Evolutionary conservation across 2,113 vertebrate species (phyloP).

Genomic region (Malurus alboscapulatus): DNA sequence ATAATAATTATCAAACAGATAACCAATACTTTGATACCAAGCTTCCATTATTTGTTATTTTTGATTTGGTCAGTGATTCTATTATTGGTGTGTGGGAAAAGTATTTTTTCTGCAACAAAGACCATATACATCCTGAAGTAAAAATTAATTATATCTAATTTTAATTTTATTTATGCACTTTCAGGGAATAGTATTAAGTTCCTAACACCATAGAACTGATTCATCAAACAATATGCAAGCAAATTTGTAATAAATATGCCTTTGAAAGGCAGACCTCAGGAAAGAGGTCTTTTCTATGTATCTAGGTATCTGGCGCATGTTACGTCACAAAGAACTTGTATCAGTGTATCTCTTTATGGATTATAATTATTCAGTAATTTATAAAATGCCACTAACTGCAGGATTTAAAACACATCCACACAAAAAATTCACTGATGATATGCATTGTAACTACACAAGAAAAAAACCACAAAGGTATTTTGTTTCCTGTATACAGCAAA

Average conservation of each 20-base stretch:
- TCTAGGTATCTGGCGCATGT: accelerated
- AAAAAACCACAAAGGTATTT: neutral
- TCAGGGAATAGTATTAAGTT: neutral
- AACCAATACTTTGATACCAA: neutral
- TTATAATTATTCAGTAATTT: neutral
- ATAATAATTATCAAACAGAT: neutral
- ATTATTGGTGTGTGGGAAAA: neutral
- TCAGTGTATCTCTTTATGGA: neutral
- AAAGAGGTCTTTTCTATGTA: neutral
- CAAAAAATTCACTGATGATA: neutral
- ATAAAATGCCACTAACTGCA: neutral
- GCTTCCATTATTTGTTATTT: neutral
- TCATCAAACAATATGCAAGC: neutral
- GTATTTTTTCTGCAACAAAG: neutral
- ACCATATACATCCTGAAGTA: neutral
- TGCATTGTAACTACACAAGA: neutral
- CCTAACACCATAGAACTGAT: neutral
- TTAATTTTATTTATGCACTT: neutral
- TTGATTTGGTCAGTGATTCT: neutral
- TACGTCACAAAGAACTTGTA: neutral
- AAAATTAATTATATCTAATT: neutral
- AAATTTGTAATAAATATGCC: neutral
- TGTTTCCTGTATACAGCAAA: neutral
- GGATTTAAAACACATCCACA: neutral
- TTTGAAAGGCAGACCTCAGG: neutral